Evolutionary conservation across 2,113 vertebrate species (phyloP).

Genomic region (Herpailurus yagouaroundi): DNA sequence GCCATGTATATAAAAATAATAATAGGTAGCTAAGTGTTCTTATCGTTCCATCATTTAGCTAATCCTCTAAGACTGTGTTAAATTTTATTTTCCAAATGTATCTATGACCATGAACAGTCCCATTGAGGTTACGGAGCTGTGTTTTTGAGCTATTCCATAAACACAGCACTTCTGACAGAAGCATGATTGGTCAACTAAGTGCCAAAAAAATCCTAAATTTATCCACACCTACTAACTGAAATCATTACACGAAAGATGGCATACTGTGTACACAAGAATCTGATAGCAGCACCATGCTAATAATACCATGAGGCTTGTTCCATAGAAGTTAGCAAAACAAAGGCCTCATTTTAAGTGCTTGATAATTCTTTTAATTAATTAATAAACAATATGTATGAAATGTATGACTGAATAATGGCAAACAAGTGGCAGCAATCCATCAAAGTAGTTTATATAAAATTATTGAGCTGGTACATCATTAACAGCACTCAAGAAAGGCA

Average conservation of each 20-base stretch:
- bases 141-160: background rate
- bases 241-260: background rate
- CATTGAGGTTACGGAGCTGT: background rate
- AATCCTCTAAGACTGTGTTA: background rate
- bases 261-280: background rate
- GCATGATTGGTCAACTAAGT: background rate
- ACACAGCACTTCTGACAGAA: background rate
- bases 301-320: background rate
- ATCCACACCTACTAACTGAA: background rate
- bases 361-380: background rate
- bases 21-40: background rate
- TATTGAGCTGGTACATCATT: background rate
- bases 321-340: background rate
- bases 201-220: background rate
- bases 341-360: constrained; percentile 12
- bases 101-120: background rate
- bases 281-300: background rate
- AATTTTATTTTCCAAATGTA: constrained; percentile 16
- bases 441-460: background rate
- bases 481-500: background rate
- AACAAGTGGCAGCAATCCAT: background rate
- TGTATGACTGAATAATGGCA: background rate
- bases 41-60: background rate
- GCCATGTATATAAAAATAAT: background rate
- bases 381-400: constrained; percentile 28